Base-by-base conservation (phyloP, 2,888 invertebrate genomes). In the Nomada ferruginata region DNA sequence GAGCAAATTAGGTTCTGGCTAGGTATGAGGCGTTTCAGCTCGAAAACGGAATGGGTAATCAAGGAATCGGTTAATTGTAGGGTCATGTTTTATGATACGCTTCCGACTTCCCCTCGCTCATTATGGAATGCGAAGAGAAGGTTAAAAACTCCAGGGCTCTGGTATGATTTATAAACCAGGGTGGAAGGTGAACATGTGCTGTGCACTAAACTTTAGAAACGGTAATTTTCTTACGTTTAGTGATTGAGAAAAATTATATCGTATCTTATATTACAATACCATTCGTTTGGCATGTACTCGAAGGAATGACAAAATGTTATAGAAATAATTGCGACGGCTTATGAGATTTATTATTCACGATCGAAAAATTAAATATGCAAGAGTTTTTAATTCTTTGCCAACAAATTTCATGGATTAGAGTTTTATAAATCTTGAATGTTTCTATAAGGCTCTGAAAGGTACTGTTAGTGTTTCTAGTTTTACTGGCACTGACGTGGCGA, bases 51-150 rank as follows among this genome's bases (percentile, higher is more conserved):
- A 89, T 86, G 90, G 90, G 91, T 92, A 93, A 92, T 93, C 92
- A 92, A 91, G 91, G 89, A 91, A 92, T 92, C 89, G 90, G 93
- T 93, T 93, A 92, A 93, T 93, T 93, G 91, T 90, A 89, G 90
- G 89, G 89, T 88, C 90, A 91, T 93, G 92, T 91, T 93, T 93
- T 90, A 92, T 87, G 86, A 82, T 85, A 80, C 85, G 79, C 74
- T 76, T 84, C 78, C 83, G 78, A 79, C 79, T 77, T 75, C 79
- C 83, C 81, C 72, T 73, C 80, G 76, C 78, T 82, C 82, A 73
- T 76, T 76, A 61, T 68, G 81, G 73, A 86, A 82, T 80, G 83
- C 70, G 87, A 87, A 76, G 83, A 89, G 86, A 89, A 84, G 84
- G 87, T 85, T 83, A 87, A 89, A 90, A 86, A 87, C 71, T 65